These are phyloP conservation scores for Nowickia ferox DNA, from an alignment of 2,888 invertebrate species.

Conservation along the genomic window DNA sequence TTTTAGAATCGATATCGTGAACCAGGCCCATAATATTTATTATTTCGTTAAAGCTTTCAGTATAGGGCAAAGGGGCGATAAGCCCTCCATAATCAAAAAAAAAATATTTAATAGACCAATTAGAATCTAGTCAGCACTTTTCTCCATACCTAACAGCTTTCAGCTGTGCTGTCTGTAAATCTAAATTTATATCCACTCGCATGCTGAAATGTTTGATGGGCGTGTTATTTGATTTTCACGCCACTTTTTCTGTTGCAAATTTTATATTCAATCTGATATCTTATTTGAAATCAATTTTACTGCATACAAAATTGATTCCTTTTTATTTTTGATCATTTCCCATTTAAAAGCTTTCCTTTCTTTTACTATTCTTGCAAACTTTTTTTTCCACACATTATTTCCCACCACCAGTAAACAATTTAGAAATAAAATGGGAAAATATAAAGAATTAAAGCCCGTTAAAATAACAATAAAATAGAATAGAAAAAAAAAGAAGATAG, in stretches of 20 bases:
- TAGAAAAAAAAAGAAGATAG: neutral
- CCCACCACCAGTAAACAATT: slow-evolving; percentile 16
- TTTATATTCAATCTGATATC: slow-evolving; percentile 10
- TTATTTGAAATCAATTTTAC: slow-evolving; percentile 13
- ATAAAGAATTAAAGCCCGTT: slow-evolving; percentile 34
- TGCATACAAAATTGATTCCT: slow-evolving; percentile 8
- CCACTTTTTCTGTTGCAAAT: neutral
- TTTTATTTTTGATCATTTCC: slow-evolving; percentile 15
- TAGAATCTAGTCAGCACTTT: no score
- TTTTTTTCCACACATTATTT: neutral
- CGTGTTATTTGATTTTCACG: neutral
- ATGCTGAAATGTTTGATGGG: no score
- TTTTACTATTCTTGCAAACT: neutral
- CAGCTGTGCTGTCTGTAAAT: no score
- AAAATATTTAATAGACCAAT: no score
- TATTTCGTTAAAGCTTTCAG: no score
- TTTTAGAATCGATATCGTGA: no score
- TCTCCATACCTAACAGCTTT: no score
- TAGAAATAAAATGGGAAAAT: slow-evolving; percentile 30
- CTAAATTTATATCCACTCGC: no score
- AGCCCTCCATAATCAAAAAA: no score
- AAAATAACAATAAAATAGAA: slow-evolving; percentile 54
- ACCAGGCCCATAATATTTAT: no score
- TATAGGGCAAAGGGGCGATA: no score
- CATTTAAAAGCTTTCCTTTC: slow-evolving; percentile 27